Evolutionary conservation across 2,113 vertebrate genomes (phyloP), one percentile per base, ranked within the genome.

Genomic region (Sorex araneus): DNA sequence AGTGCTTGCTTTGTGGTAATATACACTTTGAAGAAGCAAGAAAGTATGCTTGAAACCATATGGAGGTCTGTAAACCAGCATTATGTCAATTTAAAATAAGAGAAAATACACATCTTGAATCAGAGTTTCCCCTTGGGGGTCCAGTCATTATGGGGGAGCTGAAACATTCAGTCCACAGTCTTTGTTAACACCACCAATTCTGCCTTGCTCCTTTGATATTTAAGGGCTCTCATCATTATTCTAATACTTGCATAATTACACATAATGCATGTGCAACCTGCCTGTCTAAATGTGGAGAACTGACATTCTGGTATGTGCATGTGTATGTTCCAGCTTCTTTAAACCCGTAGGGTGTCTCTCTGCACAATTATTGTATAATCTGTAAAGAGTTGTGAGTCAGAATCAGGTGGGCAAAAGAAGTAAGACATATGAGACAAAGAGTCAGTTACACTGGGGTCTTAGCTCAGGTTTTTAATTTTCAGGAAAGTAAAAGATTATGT

Each of bases 191-290:
- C 30, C 36, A 90, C 32, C 60, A 34, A 9, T 54, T 81, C 75
- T 64, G 18, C 32, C 71, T 69, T 36, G 12, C 21, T 93, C 66
- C 83, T 74, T 34, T 60, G 91, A 93, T 71, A 76, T 0, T 67
- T 36, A 93, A 82, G 45, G 34, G n/a, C 63, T 95, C 79, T 78
- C 75, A n/a, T 78, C 63, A 78, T 86, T 54, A 54, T 64, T 81
- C 66, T 66, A 70, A 78, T 36, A 30, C 69, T 66, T 92, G 69
- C 76, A 84, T 92, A 95, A 94, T 95, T 79, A 77, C 67, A 80
- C 25, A 78, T 40, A 89, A 84, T 47, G 28, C 11, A 76, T 78
- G 76, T 60, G 79, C 67, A 89, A 45, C 74, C 54, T 93, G 71
- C 71, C 90, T 70, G 40, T 81, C 57, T 91, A 45, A 90, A 90